These are phyloP conservation scores for Pseudorhombus dupliciocellatus DNA, from an alignment of 2,113 vertebrate species.

Conservation along the genomic window DNA sequence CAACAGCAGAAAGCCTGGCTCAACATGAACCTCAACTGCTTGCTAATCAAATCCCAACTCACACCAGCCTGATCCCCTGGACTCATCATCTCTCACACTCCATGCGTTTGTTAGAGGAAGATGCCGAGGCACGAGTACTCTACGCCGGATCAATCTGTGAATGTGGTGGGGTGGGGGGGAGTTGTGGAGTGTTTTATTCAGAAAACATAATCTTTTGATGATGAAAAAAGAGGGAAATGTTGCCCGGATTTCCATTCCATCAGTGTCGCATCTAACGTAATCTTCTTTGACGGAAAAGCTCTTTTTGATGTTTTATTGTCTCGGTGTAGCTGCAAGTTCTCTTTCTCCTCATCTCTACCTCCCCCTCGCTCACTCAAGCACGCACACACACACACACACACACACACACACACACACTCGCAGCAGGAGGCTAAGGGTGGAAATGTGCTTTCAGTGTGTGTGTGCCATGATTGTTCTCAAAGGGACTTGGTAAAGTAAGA, in stretches of 20 bases:
- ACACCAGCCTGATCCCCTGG: conserved; percentile 7
- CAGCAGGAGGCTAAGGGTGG: background rate
- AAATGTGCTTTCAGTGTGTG: background rate
- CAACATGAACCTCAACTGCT: background rate
- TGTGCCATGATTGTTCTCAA: conserved; percentile 21
- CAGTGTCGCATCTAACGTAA: conserved; percentile 42
- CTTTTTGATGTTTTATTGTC: conserved; percentile 59
- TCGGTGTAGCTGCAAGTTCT: conserved; percentile 9
- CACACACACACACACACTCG: background rate
- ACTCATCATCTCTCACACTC: conserved; percentile 1
- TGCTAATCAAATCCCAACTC: conserved; percentile 10
- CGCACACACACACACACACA: background rate
- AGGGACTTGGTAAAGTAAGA: conserved; percentile 17
- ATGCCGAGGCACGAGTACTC: background rate
- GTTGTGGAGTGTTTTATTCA: conserved; percentile 33
- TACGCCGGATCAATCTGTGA: background rate
- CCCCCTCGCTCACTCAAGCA: background rate
- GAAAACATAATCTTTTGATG: conserved; percentile 60
- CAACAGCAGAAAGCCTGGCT: conserved; percentile 2
- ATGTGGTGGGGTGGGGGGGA: background rate
- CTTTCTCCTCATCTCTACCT: conserved; percentile 1
- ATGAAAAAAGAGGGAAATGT: conserved; percentile 60
- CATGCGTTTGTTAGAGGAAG: background rate
- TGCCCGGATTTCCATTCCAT: conserved; percentile 46
- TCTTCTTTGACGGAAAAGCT: conserved; percentile 39